phyloP scores from a whole-genome alignment of 2,113 vertebrate genomes.

The Aphyosemion australe region DNA sequence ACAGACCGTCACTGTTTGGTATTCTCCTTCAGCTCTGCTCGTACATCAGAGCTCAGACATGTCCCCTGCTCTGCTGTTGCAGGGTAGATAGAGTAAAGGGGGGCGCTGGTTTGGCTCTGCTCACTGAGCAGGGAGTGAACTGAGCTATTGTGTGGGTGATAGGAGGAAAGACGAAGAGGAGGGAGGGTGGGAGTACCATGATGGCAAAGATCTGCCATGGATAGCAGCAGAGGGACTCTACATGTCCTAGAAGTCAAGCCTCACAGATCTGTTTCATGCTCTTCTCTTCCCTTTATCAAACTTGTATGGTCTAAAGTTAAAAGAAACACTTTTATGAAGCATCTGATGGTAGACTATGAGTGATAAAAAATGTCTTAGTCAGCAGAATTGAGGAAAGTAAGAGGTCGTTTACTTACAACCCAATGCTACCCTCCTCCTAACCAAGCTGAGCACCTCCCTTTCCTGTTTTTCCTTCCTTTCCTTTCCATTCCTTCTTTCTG shows the following conservation, averaged over 20 bases:
- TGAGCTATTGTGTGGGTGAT: constrained; percentile 48
- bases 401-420: constrained; percentile 31
- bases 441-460: constrained; percentile 52
- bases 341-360: constrained; percentile 6
- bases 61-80: constrained; percentile 28
- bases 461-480: constrained; percentile 73
- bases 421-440: constrained; percentile 31
- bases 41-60: constrained; percentile 44
- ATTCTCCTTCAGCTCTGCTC: constrained; percentile 53
- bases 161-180: constrained; percentile 1
- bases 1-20: constrained; percentile 53
- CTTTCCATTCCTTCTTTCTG: constrained; percentile 47
- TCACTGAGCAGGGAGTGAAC: constrained; percentile 35
- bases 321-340: not conserved
- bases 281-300: no score
- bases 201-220: constrained; percentile 34
- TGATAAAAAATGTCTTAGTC: constrained; percentile 17
- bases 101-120: constrained; percentile 38
- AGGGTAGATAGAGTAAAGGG: constrained; percentile 48
- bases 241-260: not conserved
- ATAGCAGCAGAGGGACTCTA: constrained; percentile 16
- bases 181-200: constrained; percentile 12
- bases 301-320: not conserved
- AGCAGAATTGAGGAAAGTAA: constrained; percentile 23
- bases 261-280: not conserved